These are phyloP conservation scores for Ictalurus punctatus DNA, from an alignment of 2,113 vertebrate genomes.

Conservation along the genomic window DNA sequence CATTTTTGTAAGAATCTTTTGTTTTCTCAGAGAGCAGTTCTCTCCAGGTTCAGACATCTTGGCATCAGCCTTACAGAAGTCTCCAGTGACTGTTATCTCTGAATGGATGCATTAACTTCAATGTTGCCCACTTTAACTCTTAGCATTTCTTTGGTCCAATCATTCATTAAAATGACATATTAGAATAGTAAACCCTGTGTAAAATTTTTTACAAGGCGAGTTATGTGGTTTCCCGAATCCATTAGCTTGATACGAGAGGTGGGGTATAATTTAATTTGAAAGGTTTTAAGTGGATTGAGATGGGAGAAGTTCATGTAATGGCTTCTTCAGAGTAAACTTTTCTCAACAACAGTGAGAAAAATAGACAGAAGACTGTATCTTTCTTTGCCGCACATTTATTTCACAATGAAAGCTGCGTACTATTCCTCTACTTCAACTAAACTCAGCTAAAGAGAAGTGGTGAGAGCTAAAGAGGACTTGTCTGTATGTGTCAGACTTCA, in stretches of 20 bases:
- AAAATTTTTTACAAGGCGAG: conserved; percentile 18
- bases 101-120: conserved; percentile 47
- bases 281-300: conserved; percentile 40
- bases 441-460: not conserved
- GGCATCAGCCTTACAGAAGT: no score
- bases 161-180: conserved; percentile 33
- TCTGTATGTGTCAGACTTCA: conserved; percentile 29
- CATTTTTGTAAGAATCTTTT: no score
- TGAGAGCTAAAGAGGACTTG: conserved; percentile 8
- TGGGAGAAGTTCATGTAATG: conserved; percentile 1
- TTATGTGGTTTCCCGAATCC: not conserved
- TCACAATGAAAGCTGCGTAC: conserved; percentile 17
- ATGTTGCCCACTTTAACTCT: conserved; percentile 59
- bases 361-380: conserved; percentile 19
- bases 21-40: no score
- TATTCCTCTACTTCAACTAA: not conserved
- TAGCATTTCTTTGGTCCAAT: conserved; percentile 64
- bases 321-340: conserved; percentile 28
- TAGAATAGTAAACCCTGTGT: not conserved
- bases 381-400: conserved; percentile 20
- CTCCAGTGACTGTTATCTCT: not conserved
- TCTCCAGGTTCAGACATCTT: no score
- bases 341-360: not conserved
- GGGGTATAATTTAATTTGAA: conserved; percentile 29
- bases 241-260: conserved; percentile 30